phyloP scores from a whole-genome alignment of 2,888 invertebrate species.

The Thelaira solivaga region DNA sequence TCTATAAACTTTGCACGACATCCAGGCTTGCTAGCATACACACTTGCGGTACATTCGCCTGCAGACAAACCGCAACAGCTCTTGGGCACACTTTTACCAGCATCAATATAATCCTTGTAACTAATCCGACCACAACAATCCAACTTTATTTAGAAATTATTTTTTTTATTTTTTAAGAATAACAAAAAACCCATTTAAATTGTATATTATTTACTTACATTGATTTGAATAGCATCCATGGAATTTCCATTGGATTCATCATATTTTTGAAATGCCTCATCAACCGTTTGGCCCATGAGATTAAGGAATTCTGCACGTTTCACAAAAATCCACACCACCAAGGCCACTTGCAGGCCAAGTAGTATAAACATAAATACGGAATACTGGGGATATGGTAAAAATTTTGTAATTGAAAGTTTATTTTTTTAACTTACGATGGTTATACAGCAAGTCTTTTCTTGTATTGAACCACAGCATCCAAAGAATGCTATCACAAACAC shows the following conservation, averaged over 20 bases:
- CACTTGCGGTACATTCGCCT: slow-evolving; percentile 59
- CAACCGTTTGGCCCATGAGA: slow-evolving; percentile 79
- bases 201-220: slow-evolving; percentile 70
- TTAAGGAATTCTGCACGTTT: slow-evolving; percentile 79
- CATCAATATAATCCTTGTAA: slow-evolving; percentile 63
- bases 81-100: slow-evolving; percentile 64
- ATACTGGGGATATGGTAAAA: slow-evolving; percentile 79
- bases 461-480: slow-evolving; percentile 92
- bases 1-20: slow-evolving; percentile 74
- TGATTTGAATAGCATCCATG: slow-evolving; percentile 71
- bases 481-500: slow-evolving; percentile 90
- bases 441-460: slow-evolving; percentile 91
- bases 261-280: slow-evolving; percentile 73
- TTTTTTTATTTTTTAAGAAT: background rate
- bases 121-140: slow-evolving; percentile 71
- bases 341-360: slow-evolving; percentile 84
- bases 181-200: no score
- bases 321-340: slow-evolving; percentile 84
- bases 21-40: slow-evolving; percentile 64
- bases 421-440: slow-evolving; percentile 82
- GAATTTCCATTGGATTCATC: slow-evolving; percentile 66
- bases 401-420: background rate
- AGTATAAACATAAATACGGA: slow-evolving; percentile 84
- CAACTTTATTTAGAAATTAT: slow-evolving; percentile 62
- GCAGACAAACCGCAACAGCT: slow-evolving; percentile 71